A percentile compares a stretch with the other conserved stretches of the same genome.
Evolutionary conservation across 2,113 vertebrate species (phyloP).

Genomic region (Meleagris gallopavo): DNA sequence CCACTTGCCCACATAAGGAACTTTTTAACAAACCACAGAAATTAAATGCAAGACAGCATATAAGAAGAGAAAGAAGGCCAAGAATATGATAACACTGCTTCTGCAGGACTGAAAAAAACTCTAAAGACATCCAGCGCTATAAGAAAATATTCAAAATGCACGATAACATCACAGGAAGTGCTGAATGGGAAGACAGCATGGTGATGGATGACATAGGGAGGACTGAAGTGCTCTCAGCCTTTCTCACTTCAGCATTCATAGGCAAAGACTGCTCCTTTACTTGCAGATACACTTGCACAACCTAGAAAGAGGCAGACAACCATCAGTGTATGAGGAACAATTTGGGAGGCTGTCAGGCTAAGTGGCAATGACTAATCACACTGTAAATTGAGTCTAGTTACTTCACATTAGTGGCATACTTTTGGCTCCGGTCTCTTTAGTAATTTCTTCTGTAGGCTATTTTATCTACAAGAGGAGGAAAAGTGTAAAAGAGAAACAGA

Average conservation of each 20-base stretch:
- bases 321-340: not conserved
- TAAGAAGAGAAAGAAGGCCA: fast-evolving
- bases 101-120: not conserved
- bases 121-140: not conserved
- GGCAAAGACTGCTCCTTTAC: not conserved
- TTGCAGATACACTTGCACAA: fast-evolving
- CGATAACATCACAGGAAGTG: fast-evolving
- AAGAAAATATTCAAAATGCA: not conserved
- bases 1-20: not conserved
- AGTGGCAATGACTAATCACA: not conserved
- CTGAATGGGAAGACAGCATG: not conserved
- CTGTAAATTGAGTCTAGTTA: not conserved
- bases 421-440: not conserved
- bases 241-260: not conserved
- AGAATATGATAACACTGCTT: not conserved
- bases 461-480: not conserved
- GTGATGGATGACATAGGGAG: fast-evolving
- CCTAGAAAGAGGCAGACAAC: not conserved
- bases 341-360: not conserved
- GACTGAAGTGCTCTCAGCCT: not conserved
- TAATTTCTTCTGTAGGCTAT: not conserved
- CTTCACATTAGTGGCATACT: not conserved
- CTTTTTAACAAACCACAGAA: not conserved
- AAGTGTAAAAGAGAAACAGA: not conserved
- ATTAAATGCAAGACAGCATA: not conserved